These are phyloP conservation scores for Quadroppia sp. DNA, from an alignment of 2,888 invertebrate species.

Conservation along the genomic window DNA sequence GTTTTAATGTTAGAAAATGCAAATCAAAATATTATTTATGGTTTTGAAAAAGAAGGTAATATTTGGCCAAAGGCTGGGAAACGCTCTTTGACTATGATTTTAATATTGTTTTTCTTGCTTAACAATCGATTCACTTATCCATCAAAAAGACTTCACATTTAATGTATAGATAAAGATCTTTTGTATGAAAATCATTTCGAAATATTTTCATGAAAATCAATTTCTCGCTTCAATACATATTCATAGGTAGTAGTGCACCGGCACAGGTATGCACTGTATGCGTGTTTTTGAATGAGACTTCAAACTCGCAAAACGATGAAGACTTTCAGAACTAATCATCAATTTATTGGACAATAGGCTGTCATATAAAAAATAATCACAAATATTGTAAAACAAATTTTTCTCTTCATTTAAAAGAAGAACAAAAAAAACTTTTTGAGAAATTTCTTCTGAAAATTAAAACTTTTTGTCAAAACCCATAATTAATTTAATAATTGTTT, in stretches of 20 bases:
- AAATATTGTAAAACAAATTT: too few relatives aligned
- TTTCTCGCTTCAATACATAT: conserved; percentile 14
- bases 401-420: too few relatives aligned
- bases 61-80: conserved; percentile 18
- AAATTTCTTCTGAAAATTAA: too few relatives aligned
- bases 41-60: not conserved
- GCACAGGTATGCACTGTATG: too few relatives aligned
- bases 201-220: conserved; percentile 12
- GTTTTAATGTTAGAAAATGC: conserved; percentile 9
- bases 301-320: not conserved
- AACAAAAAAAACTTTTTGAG: too few relatives aligned
- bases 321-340: not conserved
- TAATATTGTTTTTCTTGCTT: conserved; percentile 5
- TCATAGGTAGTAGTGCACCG: not conserved
- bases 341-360: not conserved
- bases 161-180: conserved; percentile 16
- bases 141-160: conserved; percentile 4
- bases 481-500: too few relatives aligned
- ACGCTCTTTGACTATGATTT: not conserved
- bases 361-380: too few relatives aligned
- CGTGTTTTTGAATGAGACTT: not conserved
- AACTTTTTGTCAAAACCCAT: too few relatives aligned
- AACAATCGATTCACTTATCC: conserved; percentile 15
- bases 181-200: not conserved
- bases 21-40: conserved; percentile 6